Base-by-base conservation (phyloP, 2,113 vertebrate genomes). In the Chloroceryle aenea region DNA sequence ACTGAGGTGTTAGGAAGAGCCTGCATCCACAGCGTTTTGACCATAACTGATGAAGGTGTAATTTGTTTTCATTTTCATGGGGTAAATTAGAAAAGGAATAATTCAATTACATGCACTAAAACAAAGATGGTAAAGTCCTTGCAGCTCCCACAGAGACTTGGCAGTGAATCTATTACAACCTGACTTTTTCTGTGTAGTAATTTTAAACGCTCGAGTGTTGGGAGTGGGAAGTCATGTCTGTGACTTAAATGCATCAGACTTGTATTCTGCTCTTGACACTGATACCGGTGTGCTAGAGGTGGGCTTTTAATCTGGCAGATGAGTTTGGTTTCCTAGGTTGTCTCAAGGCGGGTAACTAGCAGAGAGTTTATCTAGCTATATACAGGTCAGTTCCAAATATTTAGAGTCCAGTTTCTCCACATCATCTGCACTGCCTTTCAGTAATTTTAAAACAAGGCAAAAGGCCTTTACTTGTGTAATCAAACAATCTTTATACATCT, bases 51-150 rank as follows among this genome's bases (percentile, higher is more conserved):
- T 88, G 55, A 83, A 95, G 50, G 52, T 2, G 3, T 89, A 71
- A 78, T 92, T 90, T 86, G 68, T 92, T 97, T 95, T 84, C 8
- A 71, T 89, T 90, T 90, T 58, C 50, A 14, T 27, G 29, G 23
- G 12, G 12, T 76, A 79, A 68, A 80, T 72, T 92, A 82, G 61
- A 81, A 74, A 59, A 52, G 77, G 66, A 89, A 79, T 25, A 83
- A 84, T 92, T 95, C 56, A 63, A 25, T 93, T 90, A 67, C 16
- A 4, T 30, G 10, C 20, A 59, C 52, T 67, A 36, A 92, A 92
- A 86, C 75, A 63, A 59, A 81, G 27, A 43, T 3, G 4, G 52
- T 47, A 2, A 83, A 88, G 30, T 71, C 74, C 30, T 80, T 68
- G 52, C 42, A 20, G 62, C 27, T 36, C 80, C 36, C 40, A 71